Conservation (phyloP, 1,140 invertebrate species). For the Gryllus bimaculatus region DNA sequence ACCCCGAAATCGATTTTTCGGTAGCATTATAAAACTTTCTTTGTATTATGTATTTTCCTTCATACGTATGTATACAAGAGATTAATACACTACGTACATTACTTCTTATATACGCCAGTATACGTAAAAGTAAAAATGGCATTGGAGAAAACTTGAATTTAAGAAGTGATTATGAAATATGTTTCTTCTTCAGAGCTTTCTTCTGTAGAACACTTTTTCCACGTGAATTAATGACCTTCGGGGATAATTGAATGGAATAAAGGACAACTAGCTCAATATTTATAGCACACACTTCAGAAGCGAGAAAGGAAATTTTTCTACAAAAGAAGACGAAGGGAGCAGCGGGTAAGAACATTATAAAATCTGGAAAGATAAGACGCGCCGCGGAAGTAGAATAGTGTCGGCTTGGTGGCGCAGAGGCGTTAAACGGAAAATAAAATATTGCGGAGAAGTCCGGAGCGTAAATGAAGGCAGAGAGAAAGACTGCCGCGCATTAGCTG, state of each 20-base stretch:
- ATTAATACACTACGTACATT: no score
- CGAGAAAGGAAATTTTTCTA: neutral
- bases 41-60: no score
- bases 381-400: neutral
- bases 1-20: no score
- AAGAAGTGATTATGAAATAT: no score
- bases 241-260: neutral
- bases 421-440: constrained; percentile 5
- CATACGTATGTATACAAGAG: no score
- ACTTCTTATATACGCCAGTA: no score
- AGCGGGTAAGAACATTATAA: neutral
- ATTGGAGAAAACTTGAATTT: no score
- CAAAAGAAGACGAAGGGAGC: neutral
- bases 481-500: neutral
- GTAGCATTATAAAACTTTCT: no score
- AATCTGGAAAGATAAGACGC: neutral
- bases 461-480: neutral
- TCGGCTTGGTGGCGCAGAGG: neutral
- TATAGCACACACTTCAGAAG: neutral
- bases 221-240: neutral
- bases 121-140: no score
- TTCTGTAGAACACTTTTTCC: neutral
- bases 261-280: neutral
- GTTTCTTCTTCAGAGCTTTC: neutral
- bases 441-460: neutral